phyloP scores from a whole-genome alignment of 2,888 invertebrate species.

The Brachypalpus laphriformis region DNA sequence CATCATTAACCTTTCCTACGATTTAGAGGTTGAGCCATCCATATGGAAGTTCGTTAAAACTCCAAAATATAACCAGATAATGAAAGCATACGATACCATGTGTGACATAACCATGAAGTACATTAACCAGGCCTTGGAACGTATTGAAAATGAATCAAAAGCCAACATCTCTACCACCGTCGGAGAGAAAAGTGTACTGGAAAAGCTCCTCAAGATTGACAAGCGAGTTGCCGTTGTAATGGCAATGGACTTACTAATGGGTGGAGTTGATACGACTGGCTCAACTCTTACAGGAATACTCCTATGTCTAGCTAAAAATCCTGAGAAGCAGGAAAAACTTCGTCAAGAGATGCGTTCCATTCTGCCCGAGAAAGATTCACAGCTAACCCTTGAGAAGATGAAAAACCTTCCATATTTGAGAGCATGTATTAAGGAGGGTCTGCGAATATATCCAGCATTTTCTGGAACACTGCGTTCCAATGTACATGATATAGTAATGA shows the following conservation, averaged over 20 bases:
- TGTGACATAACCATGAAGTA: slow-evolving; percentile 77
- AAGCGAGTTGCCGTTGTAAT: slow-evolving; percentile 84
- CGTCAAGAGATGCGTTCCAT: slow-evolving; percentile 84
- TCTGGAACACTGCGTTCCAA: slow-evolving; percentile 84
- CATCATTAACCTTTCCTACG: slow-evolving; percentile 65
- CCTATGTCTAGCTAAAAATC: slow-evolving; percentile 86
- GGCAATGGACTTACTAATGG: slow-evolving; percentile 85
- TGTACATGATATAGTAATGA: slow-evolving; percentile 84
- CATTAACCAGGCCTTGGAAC: slow-evolving; percentile 78
- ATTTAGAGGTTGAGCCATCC: slow-evolving; percentile 79
- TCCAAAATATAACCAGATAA: slow-evolving; percentile 77
- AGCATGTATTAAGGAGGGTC: slow-evolving; percentile 89
- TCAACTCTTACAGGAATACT: slow-evolving; percentile 84
- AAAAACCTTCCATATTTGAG: slow-evolving; percentile 85
- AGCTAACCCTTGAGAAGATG: slow-evolving; percentile 82
- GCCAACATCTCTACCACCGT: slow-evolving; percentile 67
- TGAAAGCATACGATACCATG: slow-evolving; percentile 75
- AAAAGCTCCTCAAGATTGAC: slow-evolving; percentile 83
- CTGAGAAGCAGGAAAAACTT: slow-evolving; percentile 86
- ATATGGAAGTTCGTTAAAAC: slow-evolving; percentile 79
- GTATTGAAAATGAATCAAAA: slow-evolving; percentile 59
- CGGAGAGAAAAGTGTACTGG: slow-evolving; percentile 84
- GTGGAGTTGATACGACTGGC: slow-evolving; percentile 85
- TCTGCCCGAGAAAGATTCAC: slow-evolving; percentile 81
- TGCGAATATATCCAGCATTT: slow-evolving; percentile 86